Percentiles rank a stretch among this genome's conserved stretches.
These are phyloP conservation scores for Petromus typicus DNA, from an alignment of 2,113 vertebrate genomes.

Conservation along the genomic window DNA sequence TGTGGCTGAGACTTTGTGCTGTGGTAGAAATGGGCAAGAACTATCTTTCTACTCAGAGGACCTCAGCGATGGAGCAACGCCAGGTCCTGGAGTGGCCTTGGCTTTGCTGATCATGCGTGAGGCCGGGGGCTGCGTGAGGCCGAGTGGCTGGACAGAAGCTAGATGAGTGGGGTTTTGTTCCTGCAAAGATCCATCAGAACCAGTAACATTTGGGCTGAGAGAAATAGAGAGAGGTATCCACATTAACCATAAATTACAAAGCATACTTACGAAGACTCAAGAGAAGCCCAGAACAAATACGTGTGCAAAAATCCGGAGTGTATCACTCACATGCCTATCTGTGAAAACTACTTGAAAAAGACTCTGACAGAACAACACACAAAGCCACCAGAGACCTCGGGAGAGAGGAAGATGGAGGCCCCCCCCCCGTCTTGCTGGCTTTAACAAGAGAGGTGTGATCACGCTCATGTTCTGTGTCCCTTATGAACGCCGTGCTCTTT, in stretches of 20 bases:
- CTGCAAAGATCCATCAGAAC: neutral
- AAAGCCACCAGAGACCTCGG: neutral
- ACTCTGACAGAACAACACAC: neutral
- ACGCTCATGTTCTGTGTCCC: fast-evolving
- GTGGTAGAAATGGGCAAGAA: neutral
- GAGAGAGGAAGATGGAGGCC: neutral
- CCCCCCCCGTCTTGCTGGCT: neutral
- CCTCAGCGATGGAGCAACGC: too few species aligned
- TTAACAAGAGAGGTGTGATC: neutral
- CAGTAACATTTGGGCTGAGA: neutral
- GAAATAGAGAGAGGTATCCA: neutral
- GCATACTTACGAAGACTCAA: neutral
- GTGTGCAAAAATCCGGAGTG: neutral
- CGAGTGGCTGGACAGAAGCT: neutral
- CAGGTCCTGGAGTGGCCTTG: neutral
- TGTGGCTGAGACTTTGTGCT: neutral
- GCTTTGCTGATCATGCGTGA: neutral
- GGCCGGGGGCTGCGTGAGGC: too few species aligned
- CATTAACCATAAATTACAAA: neutral
- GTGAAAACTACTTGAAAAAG: constrained; percentile 7
- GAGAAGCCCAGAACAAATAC: neutral
- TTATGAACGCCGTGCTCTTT: fast-evolving
- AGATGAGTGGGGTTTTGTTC: neutral
- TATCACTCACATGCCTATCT: neutral
- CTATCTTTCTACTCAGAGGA: neutral